Percentiles rank a stretch among this genome's conserved stretches.
Evolutionary conservation across 2,113 vertebrate genomes (phyloP).

Genomic region (Madoqua kirkii): DNA sequence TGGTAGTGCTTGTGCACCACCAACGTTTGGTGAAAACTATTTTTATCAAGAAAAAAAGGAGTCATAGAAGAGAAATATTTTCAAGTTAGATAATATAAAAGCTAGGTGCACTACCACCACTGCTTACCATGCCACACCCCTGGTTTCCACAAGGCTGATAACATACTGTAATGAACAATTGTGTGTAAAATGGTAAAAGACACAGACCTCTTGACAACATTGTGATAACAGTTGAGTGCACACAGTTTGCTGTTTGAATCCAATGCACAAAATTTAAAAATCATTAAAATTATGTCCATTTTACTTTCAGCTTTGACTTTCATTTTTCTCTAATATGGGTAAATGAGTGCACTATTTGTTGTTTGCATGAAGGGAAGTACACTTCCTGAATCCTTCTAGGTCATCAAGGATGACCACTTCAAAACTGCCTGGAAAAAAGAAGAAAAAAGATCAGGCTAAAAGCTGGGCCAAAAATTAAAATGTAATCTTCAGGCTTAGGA

Average conservation of each 20-base stretch:
- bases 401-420: not conserved
- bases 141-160: slow-evolving; percentile 87
- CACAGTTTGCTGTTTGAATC: slow-evolving; percentile 96
- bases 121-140: slow-evolving; percentile 89
- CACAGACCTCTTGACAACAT: slow-evolving; percentile 93
- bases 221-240: slow-evolving; percentile 95
- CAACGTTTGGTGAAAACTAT: slow-evolving; percentile 95
- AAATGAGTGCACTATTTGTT: not conserved
- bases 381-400: not conserved
- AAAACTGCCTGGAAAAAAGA: not conserved
- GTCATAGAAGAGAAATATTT: slow-evolving; percentile 97
- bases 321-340: slow-evolving; percentile 60
- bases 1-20: slow-evolving; percentile 87
- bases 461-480: not conserved
- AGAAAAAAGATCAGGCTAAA: not conserved
- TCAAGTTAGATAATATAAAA: slow-evolving; percentile 91
- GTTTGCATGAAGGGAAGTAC: not conserved
- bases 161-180: slow-evolving; percentile 89
- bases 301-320: slow-evolving; percentile 80
- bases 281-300: slow-evolving; percentile 80
- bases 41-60: slow-evolving; percentile 96
- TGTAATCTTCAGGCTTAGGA: not conserved
- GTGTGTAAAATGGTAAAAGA: slow-evolving; percentile 94
- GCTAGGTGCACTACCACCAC: slow-evolving; percentile 87
- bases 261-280: slow-evolving; percentile 92